phyloP scores from a whole-genome alignment of 2,888 invertebrate species.

The Caenorhabditis imperialis region DNA sequence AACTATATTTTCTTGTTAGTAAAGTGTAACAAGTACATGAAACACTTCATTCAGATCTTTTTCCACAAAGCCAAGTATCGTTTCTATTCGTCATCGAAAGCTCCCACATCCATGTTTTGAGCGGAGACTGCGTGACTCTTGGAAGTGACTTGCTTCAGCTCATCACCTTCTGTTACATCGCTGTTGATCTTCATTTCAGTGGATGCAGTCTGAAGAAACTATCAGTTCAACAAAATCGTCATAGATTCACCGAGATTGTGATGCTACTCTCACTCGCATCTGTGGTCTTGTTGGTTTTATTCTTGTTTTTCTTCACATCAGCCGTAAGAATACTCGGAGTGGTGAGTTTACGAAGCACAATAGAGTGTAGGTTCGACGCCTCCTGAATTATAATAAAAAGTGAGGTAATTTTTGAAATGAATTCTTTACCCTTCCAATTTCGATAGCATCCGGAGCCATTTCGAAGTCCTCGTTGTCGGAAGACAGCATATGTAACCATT shows the following conservation, averaged over 20 bases:
- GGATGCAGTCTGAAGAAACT: conserved; percentile 32
- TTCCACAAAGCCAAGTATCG: not conserved
- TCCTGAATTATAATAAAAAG: not conserved
- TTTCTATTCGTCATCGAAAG: conserved; percentile 42
- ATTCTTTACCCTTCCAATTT: conserved; percentile 24
- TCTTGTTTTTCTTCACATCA: conserved; percentile 19
- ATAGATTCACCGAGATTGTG: conserved; percentile 30
- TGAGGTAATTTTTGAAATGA: not conserved
- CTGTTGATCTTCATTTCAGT: conserved; percentile 46
- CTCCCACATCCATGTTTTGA: conserved; percentile 9
- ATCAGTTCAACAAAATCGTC: not conserved
- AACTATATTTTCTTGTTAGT: no score
- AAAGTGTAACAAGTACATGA: no score
- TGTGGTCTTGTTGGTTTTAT: conserved; percentile 5
- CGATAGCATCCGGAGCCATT: conserved; percentile 36
- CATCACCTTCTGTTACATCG: conserved; percentile 44
- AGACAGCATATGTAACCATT: conserved; percentile 21
- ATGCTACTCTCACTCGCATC: conserved; percentile 13
- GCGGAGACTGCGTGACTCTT: conserved; percentile 49
- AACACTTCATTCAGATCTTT: no score
- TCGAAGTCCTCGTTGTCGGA: conserved; percentile 17
- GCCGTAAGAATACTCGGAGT: conserved; percentile 44
- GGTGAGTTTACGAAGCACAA: conserved; percentile 36
- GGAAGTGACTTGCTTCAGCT: conserved; percentile 45
- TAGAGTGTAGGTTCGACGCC: conserved; percentile 42